These are phyloP conservation scores for Phoenicopterus ruber DNA, from an alignment of 2,113 vertebrate species.

Conservation along the genomic window DNA sequence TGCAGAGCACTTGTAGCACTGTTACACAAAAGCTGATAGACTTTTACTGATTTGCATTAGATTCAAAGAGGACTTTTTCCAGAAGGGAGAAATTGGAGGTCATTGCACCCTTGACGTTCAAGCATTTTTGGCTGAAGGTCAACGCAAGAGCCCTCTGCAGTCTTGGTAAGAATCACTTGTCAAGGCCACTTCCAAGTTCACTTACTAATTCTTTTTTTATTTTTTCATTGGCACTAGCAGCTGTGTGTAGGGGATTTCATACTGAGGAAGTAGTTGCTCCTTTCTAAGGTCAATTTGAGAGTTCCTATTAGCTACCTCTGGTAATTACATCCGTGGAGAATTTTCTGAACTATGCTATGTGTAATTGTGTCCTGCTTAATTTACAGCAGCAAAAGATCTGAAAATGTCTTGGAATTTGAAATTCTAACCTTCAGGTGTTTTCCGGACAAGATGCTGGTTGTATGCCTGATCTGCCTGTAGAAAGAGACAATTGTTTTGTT, in stretches of 20 bases:
- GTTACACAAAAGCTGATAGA: not conserved
- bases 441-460: not conserved
- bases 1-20: not conserved
- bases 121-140: slow-evolving; percentile 80
- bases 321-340: not conserved
- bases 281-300: not conserved
- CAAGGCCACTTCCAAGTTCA: not conserved
- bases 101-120: slow-evolving; percentile 78
- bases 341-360: not conserved
- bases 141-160: slow-evolving; percentile 94
- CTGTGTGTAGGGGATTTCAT: not conserved
- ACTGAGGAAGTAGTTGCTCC: not conserved
- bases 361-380: not conserved
- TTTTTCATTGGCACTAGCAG: not conserved
- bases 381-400: not conserved
- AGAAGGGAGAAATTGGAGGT: slow-evolving; percentile 87
- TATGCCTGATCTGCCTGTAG: not conserved
- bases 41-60: slow-evolving; percentile 40
- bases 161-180: slow-evolving; percentile 84
- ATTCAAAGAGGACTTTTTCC: slow-evolving; percentile 91
- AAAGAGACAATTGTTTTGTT: not conserved
- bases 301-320: not conserved
- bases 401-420: not conserved
- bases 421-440: not conserved
- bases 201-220: not conserved